phyloP scores from a whole-genome alignment of 2,113 vertebrate species.

The Erythrocercus mccallii region DNA sequence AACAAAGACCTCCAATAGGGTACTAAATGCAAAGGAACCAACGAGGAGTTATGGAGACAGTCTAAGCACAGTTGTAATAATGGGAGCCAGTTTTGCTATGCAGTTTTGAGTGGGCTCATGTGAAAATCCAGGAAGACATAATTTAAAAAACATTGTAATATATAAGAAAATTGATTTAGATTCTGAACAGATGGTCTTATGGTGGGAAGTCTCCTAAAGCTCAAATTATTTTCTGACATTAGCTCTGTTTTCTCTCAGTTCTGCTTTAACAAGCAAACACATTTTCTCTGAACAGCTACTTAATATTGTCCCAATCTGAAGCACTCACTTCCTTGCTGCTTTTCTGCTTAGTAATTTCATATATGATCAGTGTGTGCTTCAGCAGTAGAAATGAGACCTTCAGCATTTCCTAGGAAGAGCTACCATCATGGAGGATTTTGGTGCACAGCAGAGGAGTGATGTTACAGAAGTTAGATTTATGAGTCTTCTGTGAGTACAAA shows the following conservation, averaged over 20 bases:
- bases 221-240: background rate
- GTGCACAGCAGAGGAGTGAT: fast-evolving
- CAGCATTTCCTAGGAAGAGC: background rate
- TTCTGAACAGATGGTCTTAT: background rate
- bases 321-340: background rate
- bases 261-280: background rate
- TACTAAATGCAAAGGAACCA: background rate
- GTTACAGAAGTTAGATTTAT: background rate
- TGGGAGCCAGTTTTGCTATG: background rate
- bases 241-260: background rate
- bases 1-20: background rate
- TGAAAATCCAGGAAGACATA: background rate
- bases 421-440: background rate
- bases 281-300: background rate
- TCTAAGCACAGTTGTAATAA: background rate
- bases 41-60: background rate
- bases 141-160: background rate
- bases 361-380: background rate
- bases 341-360: background rate
- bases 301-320: background rate
- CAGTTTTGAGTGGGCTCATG: background rate
- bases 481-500: background rate
- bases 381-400: background rate
- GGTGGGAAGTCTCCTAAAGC: background rate
- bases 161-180: background rate